These are phyloP conservation scores for Piscicola geometra DNA, from an alignment of 2,888 invertebrate species.

Conservation along the genomic window DNA sequence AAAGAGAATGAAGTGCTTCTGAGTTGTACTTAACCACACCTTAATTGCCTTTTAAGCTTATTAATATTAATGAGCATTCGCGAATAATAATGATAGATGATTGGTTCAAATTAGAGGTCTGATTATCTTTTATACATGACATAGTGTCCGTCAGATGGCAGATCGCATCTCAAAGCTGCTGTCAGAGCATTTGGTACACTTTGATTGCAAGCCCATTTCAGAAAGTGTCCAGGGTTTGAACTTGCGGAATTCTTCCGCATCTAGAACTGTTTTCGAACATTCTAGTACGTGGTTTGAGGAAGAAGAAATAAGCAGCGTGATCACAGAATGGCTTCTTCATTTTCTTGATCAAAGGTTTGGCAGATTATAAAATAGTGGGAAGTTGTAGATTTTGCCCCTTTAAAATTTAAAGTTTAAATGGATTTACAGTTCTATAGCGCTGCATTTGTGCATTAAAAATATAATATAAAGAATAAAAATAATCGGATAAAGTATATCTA, in stretches of 20 bases:
- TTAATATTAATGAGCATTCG: too few species aligned
- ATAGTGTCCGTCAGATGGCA: too few species aligned
- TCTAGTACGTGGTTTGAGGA: neutral
- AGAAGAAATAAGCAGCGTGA: neutral
- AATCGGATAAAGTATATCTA: too few species aligned
- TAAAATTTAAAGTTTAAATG: neutral
- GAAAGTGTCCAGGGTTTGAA: neutral
- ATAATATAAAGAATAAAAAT: too few species aligned
- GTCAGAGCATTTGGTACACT: neutral
- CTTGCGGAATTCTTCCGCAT: neutral
- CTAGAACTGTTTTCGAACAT: constrained; percentile 9
- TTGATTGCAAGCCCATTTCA: neutral
- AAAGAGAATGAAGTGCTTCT: too few species aligned
- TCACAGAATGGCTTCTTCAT: neutral
- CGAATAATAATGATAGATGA: too few species aligned
- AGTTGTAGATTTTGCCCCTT: neutral
- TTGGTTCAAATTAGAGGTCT: too few species aligned
- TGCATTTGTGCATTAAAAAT: too few species aligned
- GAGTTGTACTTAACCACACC: too few species aligned
- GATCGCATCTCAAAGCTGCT: neutral
- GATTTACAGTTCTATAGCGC: neutral
- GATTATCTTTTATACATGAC: too few species aligned
- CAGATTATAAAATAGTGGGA: neutral
- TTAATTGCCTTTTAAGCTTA: too few species aligned
- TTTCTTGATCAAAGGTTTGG: constrained; percentile 2